phyloP scores from a whole-genome alignment of 2,113 vertebrate genomes.

The Phylloscopus trochiloides region DNA sequence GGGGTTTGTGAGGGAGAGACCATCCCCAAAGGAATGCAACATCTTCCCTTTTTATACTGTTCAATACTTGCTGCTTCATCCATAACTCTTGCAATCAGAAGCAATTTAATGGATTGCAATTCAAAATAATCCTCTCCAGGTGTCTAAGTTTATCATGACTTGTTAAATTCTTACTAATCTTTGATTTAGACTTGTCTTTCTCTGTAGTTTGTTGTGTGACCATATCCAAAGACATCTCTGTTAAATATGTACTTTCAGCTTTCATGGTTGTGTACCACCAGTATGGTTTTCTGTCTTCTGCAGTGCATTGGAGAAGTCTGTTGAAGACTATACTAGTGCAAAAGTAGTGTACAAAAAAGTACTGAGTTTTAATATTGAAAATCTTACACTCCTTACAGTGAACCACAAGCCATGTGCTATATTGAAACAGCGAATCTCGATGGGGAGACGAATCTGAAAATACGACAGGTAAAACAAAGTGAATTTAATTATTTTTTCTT shows the following conservation, averaged over 20 bases:
- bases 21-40: no score
- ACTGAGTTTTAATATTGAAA: neutral
- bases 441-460: conserved; percentile 98
- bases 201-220: neutral
- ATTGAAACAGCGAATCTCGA: conserved; percentile 97
- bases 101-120: neutral
- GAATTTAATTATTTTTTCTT: neutral
- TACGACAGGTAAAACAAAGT: conserved; percentile 86
- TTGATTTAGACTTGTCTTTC: neutral
- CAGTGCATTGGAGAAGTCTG: neutral
- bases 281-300: neutral
- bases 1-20: no score
- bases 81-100: neutral
- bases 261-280: neutral
- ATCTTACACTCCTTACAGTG: conserved; percentile 73
- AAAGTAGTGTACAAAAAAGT: neutral
- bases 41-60: neutral
- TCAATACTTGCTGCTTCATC: neutral
- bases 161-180: neutral
- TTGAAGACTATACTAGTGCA: neutral
- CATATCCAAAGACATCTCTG: neutral
- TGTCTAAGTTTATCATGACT: neutral
- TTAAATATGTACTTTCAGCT: neutral
- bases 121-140: neutral
- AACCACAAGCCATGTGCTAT: conserved; percentile 99